Base-by-base conservation (phyloP, 2,113 vertebrate species). In the Prionailurus bengalensis region DNA sequence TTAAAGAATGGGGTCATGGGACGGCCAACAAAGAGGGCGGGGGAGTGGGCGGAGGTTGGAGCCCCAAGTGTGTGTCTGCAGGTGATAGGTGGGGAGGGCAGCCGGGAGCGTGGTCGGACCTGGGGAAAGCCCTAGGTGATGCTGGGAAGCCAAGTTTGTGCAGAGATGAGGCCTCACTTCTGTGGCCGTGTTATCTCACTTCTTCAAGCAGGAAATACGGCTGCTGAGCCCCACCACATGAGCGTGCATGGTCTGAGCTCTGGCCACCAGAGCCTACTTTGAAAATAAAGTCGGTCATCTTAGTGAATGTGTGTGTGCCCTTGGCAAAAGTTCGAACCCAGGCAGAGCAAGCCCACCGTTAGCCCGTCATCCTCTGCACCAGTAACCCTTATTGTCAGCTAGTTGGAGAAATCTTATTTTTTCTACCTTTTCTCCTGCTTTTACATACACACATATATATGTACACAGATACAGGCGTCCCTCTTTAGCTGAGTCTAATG, bases 131-230 rank as follows among this genome's bases (percentile, higher is more conserved):
- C 31, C 2, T 0, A 14, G 53, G 71, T 7, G 63, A 3, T 86
- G 85, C 82, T 4, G n/a, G 78, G 92, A 95, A 89, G 73, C 2
- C 55, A 74, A 36, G 1, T 42, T 8, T 13, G 48, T 86, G 79
- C 70, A 17, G 23, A 89, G 94, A 8, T 3, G n/a, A 17, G 89
- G 81, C 55, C 70, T 85, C 1, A 0, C 36, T 70, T 70, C 42
- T 82, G 97, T 61, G 95, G 90, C 92, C 27, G 21, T 16, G 70
- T 81, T 97, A 61, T 93, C 97, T 96, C 39, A 13, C 71, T 91
- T 93, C 97, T 93, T 82, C 29, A 68, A 95, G 92, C 96, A 95
- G 97, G 97, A 97, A 96, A 31, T 48, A 0, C 0, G 0, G 63
- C 68, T 15, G 2, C 79, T 1, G 53, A 79, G 86, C 82, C 65